A percentile compares a stretch with the other conserved stretches of the same genome.
phyloP scores from a whole-genome alignment of 2,797 vertebrate species.

The Sandelia bainsii region DNA sequence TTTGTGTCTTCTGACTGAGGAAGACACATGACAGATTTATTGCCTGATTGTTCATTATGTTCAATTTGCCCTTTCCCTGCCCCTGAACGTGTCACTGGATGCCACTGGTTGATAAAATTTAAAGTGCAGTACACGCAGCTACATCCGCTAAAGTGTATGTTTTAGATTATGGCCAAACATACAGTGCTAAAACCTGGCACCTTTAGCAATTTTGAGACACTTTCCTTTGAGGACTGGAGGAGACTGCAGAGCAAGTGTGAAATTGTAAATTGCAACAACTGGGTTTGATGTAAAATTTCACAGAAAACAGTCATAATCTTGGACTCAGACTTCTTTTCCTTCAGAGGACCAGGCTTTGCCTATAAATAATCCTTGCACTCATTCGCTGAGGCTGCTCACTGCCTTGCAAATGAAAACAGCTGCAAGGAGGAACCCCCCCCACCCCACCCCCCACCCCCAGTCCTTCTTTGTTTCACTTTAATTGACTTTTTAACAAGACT shows the following conservation, averaged over 20 bases:
- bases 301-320: constrained; percentile 54
- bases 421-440: constrained; percentile 56
- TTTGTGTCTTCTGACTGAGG: constrained; percentile 12
- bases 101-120: constrained; percentile 32
- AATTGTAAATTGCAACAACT: constrained; percentile 41
- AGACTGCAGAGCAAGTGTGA: constrained; percentile 49
- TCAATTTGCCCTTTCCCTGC: constrained; percentile 27
- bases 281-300: constrained; percentile 55
- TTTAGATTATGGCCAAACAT: constrained; percentile 38
- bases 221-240: constrained; percentile 28
- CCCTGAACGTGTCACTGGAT: constrained; percentile 20
- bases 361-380: constrained; percentile 67
- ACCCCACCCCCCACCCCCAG: constrained; percentile 1
- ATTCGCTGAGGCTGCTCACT: constrained; percentile 44
- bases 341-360: constrained; percentile 48
- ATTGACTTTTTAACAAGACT: constrained; percentile 85
- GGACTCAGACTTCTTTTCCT: constrained; percentile 49
- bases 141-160: constrained; percentile 41
- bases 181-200: constrained; percentile 31
- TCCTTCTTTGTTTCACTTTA: constrained; percentile 80
- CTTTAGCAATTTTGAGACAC: constrained; percentile 24
- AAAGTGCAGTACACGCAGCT: constrained; percentile 32
- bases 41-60: constrained; percentile 8
- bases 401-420: constrained; percentile 60
- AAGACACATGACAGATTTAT: constrained; percentile 33